These are phyloP conservation scores for Phasianus colchicus DNA, from an alignment of 2,113 vertebrate genomes.

Conservation along the genomic window DNA sequence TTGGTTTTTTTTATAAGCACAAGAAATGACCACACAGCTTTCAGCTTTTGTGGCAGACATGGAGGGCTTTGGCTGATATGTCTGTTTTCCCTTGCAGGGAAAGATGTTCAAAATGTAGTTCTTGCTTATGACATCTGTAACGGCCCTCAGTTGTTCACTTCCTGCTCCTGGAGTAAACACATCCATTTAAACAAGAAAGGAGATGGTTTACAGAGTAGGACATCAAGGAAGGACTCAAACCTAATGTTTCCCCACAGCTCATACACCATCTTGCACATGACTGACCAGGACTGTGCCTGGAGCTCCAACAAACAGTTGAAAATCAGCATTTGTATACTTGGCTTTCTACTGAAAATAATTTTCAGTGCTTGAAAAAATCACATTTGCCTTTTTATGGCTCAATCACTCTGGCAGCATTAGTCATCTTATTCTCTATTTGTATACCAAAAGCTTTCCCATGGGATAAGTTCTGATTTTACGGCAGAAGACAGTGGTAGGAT, in stretches of 20 bases:
- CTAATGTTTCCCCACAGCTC: background rate
- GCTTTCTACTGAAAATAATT: background rate
- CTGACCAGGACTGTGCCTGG: background rate
- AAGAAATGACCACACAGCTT: background rate
- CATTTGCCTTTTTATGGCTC: background rate
- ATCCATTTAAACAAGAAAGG: background rate
- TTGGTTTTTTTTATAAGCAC: background rate
- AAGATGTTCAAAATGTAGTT: background rate
- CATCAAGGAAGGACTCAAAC: background rate
- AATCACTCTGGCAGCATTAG: background rate
- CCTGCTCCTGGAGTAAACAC: background rate
- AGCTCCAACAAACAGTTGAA: background rate
- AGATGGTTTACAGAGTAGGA: accelerated
- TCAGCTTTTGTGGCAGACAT: background rate
- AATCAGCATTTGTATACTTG: background rate
- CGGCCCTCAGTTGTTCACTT: background rate
- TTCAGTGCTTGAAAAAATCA: background rate
- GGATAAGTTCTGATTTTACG: background rate
- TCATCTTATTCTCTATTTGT: background rate
- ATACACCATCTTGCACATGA: background rate
- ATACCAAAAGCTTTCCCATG: background rate
- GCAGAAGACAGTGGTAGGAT: background rate
- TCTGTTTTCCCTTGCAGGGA: background rate
- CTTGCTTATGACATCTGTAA: background rate
- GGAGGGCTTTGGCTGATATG: background rate